phyloP scores from a whole-genome alignment of 37 sponge, comb jelly and placozoan genomes.

The Chondrilla cf. caribensis region DNA sequence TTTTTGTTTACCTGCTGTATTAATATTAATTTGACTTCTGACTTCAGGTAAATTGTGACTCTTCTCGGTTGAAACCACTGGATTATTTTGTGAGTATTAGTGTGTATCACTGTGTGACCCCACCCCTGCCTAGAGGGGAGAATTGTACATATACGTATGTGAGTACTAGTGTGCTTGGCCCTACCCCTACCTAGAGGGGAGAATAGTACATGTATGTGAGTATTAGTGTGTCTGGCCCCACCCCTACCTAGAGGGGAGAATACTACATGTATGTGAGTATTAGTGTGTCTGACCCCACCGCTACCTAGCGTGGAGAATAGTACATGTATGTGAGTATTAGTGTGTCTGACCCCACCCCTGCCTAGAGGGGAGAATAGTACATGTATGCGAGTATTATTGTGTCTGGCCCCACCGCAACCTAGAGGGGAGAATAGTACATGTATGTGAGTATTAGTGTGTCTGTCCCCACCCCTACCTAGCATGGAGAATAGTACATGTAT shows the following conservation, averaged over 20 bases:
- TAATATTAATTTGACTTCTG: too few species aligned
- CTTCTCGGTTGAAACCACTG: too few species aligned
- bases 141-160: neutral
- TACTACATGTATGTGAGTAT: neutral
- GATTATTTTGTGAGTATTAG: too few species aligned
- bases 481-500: too few species aligned
- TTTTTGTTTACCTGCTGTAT: too few species aligned
- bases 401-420: too few species aligned
- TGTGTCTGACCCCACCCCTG: neutral
- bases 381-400: neutral
- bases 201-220: neutral
- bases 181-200: neutral
- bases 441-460: too few species aligned
- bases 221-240: neutral
- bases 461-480: too few species aligned
- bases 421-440: too few species aligned
- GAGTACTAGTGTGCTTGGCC: neutral
- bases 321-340: neutral
- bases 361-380: neutral
- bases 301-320: neutral
- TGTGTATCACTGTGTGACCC: too few species aligned
- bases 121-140: too few species aligned
- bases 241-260: neutral
- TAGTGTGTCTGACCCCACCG: neutral
- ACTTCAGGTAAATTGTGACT: too few species aligned